Evolutionary conservation across 2,797 vertebrate genomes (phyloP).

Genomic region (Tamandua tetradactyla): DNA sequence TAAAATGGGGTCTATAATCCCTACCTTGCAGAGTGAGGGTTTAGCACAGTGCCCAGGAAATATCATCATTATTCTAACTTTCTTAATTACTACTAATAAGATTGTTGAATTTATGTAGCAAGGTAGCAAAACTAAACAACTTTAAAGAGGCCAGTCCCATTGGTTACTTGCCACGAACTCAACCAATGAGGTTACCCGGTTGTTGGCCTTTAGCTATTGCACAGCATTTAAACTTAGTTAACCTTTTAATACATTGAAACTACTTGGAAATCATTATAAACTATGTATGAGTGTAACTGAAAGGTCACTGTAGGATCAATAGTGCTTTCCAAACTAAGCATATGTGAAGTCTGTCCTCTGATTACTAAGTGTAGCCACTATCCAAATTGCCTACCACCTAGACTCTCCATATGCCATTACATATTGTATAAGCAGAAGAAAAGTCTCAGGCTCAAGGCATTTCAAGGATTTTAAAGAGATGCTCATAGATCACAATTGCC

Average conservation of each 20-base stretch:
- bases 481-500: slow-evolving; percentile 53
- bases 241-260: slow-evolving; percentile 48
- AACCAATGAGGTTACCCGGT: background rate
- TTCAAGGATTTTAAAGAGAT: slow-evolving; percentile 53
- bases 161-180: background rate
- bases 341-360: slow-evolving; percentile 58
- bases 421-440: slow-evolving; percentile 66
- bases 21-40: background rate
- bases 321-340: slow-evolving; percentile 66
- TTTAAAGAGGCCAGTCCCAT: background rate
- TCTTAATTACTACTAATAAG: slow-evolving; percentile 16
- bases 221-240: slow-evolving; percentile 61
- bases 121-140: slow-evolving; percentile 25
- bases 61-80: background rate
- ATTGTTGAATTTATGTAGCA: background rate
- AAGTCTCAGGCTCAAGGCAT: slow-evolving; percentile 42
- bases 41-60: slow-evolving; percentile 48
- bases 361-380: slow-evolving; percentile 65
- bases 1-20: slow-evolving; percentile 18
- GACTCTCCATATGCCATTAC: slow-evolving; percentile 58
- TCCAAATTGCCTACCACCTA: slow-evolving; percentile 69
- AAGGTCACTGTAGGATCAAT: slow-evolving; percentile 70
- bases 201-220: background rate
- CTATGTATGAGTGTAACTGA: slow-evolving; percentile 55
- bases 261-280: slow-evolving; percentile 66